These are phyloP conservation scores for Ciconia stormi DNA, from an alignment of 2,113 vertebrate species.

Conservation along the genomic window DNA sequence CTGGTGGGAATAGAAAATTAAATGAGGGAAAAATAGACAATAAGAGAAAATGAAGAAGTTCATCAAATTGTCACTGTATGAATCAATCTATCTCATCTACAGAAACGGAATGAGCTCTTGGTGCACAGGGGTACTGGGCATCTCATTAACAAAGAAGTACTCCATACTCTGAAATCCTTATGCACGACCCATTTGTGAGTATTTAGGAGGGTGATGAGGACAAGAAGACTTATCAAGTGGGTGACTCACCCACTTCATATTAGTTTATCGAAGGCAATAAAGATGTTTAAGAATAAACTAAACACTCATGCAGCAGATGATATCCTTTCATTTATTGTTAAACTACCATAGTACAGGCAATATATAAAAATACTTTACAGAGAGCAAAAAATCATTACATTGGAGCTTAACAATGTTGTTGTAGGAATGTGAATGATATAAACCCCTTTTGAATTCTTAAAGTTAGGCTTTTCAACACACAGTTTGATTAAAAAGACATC, in stretches of 20 bases:
- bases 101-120: not conserved
- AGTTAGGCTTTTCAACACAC: not conserved
- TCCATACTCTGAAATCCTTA: fast-evolving
- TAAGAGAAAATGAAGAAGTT: not conserved
- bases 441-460: not conserved
- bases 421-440: conserved; percentile 66
- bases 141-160: not conserved
- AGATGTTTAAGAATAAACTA: not conserved
- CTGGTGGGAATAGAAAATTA: not conserved
- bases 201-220: not conserved
- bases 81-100: not conserved
- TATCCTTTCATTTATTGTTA: conserved; percentile 81
- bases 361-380: conserved; percentile 86
- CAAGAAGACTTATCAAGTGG: no score
- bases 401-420: conserved; percentile 73
- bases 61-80: not conserved
- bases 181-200: fast-evolving
- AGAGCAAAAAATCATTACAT: conserved; percentile 75
- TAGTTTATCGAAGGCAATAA: not conserved
- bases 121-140: not conserved
- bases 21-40: not conserved
- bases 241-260: not conserved
- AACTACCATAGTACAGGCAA: conserved; percentile 79
- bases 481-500: not conserved
- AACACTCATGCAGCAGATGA: not conserved